Conservation (phyloP, 2,888 invertebrate genomes). For the Macrosiphum euphorbiae region DNA sequence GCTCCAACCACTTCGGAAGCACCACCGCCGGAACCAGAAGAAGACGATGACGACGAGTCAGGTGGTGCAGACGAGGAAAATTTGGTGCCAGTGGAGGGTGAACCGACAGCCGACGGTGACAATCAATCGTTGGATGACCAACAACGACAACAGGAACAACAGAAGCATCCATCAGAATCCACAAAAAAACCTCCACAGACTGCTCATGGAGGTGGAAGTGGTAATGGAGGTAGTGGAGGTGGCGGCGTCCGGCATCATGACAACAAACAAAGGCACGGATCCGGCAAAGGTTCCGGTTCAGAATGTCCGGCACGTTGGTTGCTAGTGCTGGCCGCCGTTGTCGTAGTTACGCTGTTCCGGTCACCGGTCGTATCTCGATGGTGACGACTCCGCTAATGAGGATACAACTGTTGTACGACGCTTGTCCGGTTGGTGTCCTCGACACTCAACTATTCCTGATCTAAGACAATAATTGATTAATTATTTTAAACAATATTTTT, state of each 20-base stretch:
- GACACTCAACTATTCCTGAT: conserved; percentile 38
- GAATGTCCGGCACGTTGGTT: neutral
- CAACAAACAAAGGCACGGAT: conserved; percentile 24
- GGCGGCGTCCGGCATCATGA: conserved; percentile 32
- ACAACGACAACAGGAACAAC: neutral
- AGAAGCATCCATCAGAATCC: neutral
- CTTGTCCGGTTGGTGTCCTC: neutral
- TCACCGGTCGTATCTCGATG: neutral
- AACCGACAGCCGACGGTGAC: neutral
- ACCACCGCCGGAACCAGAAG: neutral
- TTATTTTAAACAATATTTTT: neutral
- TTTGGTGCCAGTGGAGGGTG: conserved; percentile 4
- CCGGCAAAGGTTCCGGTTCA: conserved; percentile 25
- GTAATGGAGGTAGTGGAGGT: neutral
- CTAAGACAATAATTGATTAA: conserved; percentile 47
- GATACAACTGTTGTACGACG: neutral
- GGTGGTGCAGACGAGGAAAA: neutral
- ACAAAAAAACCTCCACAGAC: conserved; percentile 27
- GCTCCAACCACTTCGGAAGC: conserved; percentile 21
- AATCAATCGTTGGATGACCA: neutral
- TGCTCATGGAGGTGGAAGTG: neutral
- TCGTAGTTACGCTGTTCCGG: neutral
- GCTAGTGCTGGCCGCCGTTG: neutral
- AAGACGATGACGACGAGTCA: neutral
- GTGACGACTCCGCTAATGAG: neutral